These are phyloP conservation scores for Drosophila mauritiana DNA, from an alignment of 1,140 invertebrate genomes.

Conservation along the genomic window DNA sequence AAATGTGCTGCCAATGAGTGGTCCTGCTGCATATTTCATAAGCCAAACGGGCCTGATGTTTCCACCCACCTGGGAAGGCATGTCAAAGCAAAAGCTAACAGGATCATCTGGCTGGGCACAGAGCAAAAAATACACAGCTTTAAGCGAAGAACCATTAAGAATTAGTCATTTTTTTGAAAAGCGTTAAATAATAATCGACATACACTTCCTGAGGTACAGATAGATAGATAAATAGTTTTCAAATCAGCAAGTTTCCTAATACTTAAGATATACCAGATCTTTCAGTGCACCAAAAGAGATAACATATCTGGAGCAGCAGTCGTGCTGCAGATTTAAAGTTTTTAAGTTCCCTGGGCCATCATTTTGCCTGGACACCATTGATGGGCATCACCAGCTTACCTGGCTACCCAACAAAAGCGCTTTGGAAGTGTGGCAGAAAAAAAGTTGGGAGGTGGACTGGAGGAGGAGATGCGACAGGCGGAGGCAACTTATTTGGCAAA, in stretches of 20 bases:
- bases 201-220: too few relatives aligned
- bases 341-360: constrained; percentile 34
- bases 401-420: constrained; percentile 39
- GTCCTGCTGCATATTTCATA: constrained; percentile 75
- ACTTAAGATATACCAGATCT: too few relatives aligned
- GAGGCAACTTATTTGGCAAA: constrained; percentile 58
- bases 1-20: constrained; percentile 79
- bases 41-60: constrained; percentile 48
- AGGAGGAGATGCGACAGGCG: background rate
- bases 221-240: too few relatives aligned
- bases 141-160: too few relatives aligned
- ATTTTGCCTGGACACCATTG: constrained; percentile 29
- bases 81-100: constrained; percentile 55
- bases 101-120: constrained; percentile 30
- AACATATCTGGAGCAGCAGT: constrained; percentile 31
- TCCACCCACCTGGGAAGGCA: constrained; percentile 11
- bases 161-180: too few relatives aligned
- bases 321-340: constrained; percentile 39
- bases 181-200: too few relatives aligned
- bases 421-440: constrained; percentile 40
- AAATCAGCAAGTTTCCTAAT: too few relatives aligned
- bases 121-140: background rate
- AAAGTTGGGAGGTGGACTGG: too few relatives aligned
- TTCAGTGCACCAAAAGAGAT: constrained; percentile 4
- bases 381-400: constrained; percentile 54